phyloP scores from a whole-genome alignment of 2,113 vertebrate species.

The Chionomys nivalis region DNA sequence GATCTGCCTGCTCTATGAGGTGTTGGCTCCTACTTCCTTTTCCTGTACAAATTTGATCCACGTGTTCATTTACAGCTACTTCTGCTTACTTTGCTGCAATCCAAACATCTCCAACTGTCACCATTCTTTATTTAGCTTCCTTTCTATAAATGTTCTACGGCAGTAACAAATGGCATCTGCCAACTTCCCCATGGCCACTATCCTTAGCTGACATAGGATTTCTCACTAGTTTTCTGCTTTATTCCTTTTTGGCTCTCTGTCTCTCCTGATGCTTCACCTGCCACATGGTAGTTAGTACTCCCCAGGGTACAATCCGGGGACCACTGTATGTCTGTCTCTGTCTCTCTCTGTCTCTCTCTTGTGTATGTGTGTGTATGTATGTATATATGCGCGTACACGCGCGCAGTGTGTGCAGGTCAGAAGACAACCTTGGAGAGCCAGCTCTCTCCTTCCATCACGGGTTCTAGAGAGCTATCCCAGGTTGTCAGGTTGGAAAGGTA shows the following conservation, averaged over 20 bases:
- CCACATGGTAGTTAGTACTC: not conserved
- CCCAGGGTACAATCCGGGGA: not conserved
- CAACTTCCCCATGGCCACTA: not conserved
- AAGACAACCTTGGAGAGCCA: not conserved
- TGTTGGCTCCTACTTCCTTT: not conserved
- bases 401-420: no score
- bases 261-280: not conserved
- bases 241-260: not conserved
- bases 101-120: constrained; percentile 23
- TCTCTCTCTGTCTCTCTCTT: not conserved
- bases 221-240: not conserved
- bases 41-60: not conserved
- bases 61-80: not conserved
- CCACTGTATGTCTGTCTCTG: not conserved
- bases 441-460: not conserved
- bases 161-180: not conserved
- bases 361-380: no score
- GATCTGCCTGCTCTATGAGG: not conserved
- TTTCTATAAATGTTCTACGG: not conserved
- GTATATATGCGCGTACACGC: not conserved
- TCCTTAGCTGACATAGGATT: not conserved
- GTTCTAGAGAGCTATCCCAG: not conserved
- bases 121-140: not conserved
- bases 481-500: not conserved
- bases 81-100: constrained; percentile 8